phyloP scores from a whole-genome alignment of 2,797 vertebrate species.

The Borostomias antarcticus region DNA sequence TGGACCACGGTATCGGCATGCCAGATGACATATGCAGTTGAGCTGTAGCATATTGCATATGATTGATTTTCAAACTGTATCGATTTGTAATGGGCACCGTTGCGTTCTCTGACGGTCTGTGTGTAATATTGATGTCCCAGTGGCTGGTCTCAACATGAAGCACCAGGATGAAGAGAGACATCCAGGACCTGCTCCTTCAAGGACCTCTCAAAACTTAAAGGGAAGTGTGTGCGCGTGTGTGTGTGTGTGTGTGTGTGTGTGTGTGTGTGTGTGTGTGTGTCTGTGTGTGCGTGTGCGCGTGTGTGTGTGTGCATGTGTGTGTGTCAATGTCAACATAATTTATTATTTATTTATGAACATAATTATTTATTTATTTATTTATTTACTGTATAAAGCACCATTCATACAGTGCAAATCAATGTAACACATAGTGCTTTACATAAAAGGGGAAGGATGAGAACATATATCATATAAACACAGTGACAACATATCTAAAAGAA shows the following conservation, averaged over 20 bases:
- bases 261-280: neutral
- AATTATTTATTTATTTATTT: too few relatives aligned
- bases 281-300: neutral
- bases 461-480: too few relatives aligned
- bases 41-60: slow-evolving; percentile 28
- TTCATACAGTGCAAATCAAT: too few relatives aligned
- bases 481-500: too few relatives aligned
- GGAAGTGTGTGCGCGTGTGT: slow-evolving; percentile 6
- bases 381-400: too few relatives aligned
- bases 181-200: slow-evolving; percentile 32
- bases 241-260: neutral
- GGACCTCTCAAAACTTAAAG: slow-evolving; percentile 3
- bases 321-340: too few relatives aligned
- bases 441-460: too few relatives aligned
- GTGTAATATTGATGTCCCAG: slow-evolving; percentile 40
- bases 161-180: slow-evolving; percentile 2
- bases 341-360: too few relatives aligned
- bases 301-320: neutral
- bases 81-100: slow-evolving; percentile 50
- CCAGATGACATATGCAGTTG: slow-evolving; percentile 20
- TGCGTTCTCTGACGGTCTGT: slow-evolving; percentile 16
- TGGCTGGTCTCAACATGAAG: slow-evolving; percentile 8
- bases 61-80: slow-evolving; percentile 58
- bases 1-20: slow-evolving; percentile 25
- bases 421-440: too few relatives aligned